Evolutionary conservation across 2,113 vertebrate species (phyloP).

Genomic region (Myocastor coypus): DNA sequence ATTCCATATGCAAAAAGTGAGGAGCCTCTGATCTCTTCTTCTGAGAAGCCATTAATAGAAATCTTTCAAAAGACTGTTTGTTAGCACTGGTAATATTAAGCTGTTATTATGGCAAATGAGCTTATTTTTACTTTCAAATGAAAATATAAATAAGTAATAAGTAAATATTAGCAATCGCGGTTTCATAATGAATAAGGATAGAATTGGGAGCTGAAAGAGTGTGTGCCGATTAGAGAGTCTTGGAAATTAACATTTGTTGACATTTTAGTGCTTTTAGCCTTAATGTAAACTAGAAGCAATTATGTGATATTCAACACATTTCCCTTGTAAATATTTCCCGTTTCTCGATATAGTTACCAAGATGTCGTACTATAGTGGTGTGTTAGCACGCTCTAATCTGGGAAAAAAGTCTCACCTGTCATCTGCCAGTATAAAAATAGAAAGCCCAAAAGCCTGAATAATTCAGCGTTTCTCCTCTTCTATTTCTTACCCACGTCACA

Average conservation of each 20-base stretch:
- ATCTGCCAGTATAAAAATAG: slow-evolving; percentile 77
- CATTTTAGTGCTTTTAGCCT: slow-evolving; percentile 87
- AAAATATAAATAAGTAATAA: slow-evolving; percentile 86
- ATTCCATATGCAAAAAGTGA: slow-evolving; percentile 40
- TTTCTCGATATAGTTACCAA: slow-evolving; percentile 85
- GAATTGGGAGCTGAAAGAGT: slow-evolving; percentile 82
- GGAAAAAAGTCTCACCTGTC: slow-evolving; percentile 79
- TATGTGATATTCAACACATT: slow-evolving; percentile 87
- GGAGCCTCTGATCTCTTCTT: slow-evolving; percentile 62
- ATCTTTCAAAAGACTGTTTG: slow-evolving; percentile 76
- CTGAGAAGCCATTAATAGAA: slow-evolving; percentile 75
- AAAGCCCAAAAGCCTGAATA: slow-evolving; percentile 82
- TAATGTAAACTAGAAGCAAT: slow-evolving; percentile 89
- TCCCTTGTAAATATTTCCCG: slow-evolving; percentile 86
- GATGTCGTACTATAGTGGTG: slow-evolving; percentile 75
- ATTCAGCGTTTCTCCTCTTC: slow-evolving; percentile 81
- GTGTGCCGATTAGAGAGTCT: slow-evolving; percentile 80
- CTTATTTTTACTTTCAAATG: slow-evolving; percentile 85
- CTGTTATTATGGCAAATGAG: slow-evolving; percentile 82
- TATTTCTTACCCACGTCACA: slow-evolving; percentile 70
- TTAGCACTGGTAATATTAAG: slow-evolving; percentile 77
- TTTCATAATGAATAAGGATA: slow-evolving; percentile 82
- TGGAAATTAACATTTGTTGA: slow-evolving; percentile 88
- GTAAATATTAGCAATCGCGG: slow-evolving; percentile 83
- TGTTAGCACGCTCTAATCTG: not conserved